phyloP scores from a whole-genome alignment of 2,113 vertebrate genomes.

The Brachionichthys hirsutus region DNA sequence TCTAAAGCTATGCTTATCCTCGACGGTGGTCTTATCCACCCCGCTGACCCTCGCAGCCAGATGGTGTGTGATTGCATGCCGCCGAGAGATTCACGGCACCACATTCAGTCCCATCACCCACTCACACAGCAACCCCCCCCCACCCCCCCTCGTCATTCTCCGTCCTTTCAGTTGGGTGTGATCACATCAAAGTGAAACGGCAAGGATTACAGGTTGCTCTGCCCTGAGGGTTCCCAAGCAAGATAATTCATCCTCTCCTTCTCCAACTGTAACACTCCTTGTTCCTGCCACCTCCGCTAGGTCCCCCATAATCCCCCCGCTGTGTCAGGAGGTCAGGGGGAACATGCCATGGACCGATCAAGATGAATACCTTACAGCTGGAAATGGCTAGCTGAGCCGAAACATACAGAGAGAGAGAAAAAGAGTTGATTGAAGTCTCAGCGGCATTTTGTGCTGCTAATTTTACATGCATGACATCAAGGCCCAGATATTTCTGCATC shows the following conservation, averaged over 20 bases:
- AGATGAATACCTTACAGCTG: constrained; percentile 35
- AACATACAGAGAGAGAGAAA: too few species aligned
- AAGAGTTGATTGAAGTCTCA: background rate
- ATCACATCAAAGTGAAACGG: constrained; percentile 69
- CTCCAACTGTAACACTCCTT: constrained; percentile 31
- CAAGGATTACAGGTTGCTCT: constrained; percentile 63
- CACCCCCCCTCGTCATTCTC: constrained; percentile 18
- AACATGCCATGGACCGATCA: constrained; percentile 33
- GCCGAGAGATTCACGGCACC: constrained; percentile 49
- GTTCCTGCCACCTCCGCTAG: constrained; percentile 26
- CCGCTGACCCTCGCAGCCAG: constrained; percentile 40
- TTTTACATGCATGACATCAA: constrained; percentile 26
- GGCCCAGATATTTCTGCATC: constrained; percentile 26
- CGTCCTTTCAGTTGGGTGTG: constrained; percentile 51
- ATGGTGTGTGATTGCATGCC: constrained; percentile 55
- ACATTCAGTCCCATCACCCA: constrained; percentile 12
- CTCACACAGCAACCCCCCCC: constrained; percentile 11
- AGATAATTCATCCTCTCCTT: constrained; percentile 4
- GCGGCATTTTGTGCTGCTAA: constrained; percentile 32
- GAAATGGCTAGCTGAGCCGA: constrained; percentile 5
- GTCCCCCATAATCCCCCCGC: constrained; percentile 62
- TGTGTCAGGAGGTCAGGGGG: constrained; percentile 59
- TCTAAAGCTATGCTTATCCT: constrained; percentile 33
- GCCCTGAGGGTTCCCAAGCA: constrained; percentile 47
- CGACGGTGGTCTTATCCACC: constrained; percentile 55